phyloP scores from a whole-genome alignment of 35 echinoderm and acorn worm species.

The Apostichopus californicus region DNA sequence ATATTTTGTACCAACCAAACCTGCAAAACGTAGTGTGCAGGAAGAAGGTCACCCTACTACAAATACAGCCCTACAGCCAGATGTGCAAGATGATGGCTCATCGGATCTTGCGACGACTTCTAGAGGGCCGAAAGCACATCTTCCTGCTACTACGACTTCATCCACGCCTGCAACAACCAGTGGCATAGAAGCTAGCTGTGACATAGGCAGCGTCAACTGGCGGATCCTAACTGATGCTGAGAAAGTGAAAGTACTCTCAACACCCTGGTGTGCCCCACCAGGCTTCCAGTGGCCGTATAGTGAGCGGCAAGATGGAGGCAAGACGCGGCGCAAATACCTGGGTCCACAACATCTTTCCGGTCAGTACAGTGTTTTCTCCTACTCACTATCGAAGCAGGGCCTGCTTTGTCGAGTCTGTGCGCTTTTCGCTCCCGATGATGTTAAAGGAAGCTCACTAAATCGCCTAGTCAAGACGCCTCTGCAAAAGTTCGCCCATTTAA shows the following conservation, averaged over 20 bases:
- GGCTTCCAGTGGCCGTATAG: constrained; percentile 2
- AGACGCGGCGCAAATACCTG: background rate
- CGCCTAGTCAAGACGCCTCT: too few species aligned
- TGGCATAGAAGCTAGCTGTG: background rate
- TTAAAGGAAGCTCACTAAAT: too few species aligned
- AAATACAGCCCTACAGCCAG: background rate
- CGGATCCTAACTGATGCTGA: constrained; percentile 5
- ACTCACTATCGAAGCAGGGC: background rate
- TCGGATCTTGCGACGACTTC: background rate
- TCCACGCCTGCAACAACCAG: background rate
- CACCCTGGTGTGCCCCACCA: constrained; percentile 10
- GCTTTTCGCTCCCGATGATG: too few species aligned
- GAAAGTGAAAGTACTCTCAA: background rate
- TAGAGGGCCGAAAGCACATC: background rate
- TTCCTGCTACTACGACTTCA: background rate
- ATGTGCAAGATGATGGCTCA: constrained; percentile 6
- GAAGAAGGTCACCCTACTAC: background rate
- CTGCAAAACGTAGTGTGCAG: background rate
- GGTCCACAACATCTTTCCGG: constrained; percentile 3
- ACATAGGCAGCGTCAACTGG: background rate
- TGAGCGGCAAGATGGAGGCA: background rate
- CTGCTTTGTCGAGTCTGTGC: too few species aligned
- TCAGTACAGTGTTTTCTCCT: constrained; percentile 1
- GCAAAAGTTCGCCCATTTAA: too few species aligned
- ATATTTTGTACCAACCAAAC: background rate